Percentiles rank a stretch among this genome's conserved stretches.
phyloP scores from a whole-genome alignment of 2,113 vertebrate species.

The Rafetus swinhoei region DNA sequence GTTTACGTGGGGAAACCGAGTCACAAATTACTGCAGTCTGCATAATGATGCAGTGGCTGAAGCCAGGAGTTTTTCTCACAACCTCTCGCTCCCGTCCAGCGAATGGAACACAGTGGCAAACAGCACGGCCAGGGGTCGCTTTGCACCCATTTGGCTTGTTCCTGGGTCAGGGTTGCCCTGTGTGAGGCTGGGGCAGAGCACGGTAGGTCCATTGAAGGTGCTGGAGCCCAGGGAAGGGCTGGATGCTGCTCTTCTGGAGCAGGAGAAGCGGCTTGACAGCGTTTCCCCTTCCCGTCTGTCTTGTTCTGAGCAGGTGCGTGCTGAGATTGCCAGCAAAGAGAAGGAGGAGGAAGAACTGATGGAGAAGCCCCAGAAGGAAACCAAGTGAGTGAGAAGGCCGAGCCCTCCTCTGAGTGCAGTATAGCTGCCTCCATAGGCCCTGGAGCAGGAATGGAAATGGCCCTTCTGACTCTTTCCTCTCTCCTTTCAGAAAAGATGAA shows the following conservation, averaged over 20 bases:
- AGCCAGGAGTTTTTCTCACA: neutral
- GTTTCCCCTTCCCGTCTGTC: neutral
- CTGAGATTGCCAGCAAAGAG: slow-evolving; percentile 98
- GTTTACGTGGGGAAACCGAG: neutral
- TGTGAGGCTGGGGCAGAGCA: neutral
- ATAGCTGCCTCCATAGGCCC: accelerated
- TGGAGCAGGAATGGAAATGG: neutral
- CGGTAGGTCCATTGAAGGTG: neutral
- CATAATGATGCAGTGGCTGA: neutral
- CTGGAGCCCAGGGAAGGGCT: neutral
- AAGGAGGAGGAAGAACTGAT: slow-evolving; percentile 97
- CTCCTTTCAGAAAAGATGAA: slow-evolving; percentile 90
- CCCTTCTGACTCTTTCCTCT: neutral
- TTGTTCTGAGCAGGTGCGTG: slow-evolving; percentile 87
- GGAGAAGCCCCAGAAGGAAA: slow-evolving; percentile 97
- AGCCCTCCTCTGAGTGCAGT: neutral
- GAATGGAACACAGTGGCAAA: neutral
- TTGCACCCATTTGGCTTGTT: neutral
- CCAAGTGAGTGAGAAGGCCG: slow-evolving; percentile 81
- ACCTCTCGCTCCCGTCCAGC: neutral
- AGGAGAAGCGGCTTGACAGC: neutral
- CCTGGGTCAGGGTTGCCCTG: neutral
- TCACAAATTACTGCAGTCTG: neutral
- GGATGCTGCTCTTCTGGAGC: neutral
- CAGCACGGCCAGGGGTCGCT: neutral